Evolutionary conservation across 2,797 vertebrate species (phyloP).

Genomic region (Microcaecilia unicolor): DNA sequence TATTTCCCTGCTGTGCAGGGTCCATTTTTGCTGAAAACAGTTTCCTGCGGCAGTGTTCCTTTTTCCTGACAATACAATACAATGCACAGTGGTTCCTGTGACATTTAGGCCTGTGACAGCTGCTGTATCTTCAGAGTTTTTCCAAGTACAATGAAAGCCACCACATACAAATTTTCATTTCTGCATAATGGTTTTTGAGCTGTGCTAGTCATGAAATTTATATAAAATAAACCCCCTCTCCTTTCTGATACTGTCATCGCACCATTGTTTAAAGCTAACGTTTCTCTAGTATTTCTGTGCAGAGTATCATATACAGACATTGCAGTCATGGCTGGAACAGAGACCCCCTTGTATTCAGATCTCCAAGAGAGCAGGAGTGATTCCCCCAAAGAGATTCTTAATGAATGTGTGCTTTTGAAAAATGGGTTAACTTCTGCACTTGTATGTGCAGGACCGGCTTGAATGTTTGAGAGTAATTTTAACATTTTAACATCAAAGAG

Average conservation of each 20-base stretch:
- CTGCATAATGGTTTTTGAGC: conserved; percentile 8
- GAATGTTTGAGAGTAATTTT: too few relatives aligned
- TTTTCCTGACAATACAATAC: not conserved
- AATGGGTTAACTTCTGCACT: conserved; percentile 14
- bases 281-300: too few relatives aligned
- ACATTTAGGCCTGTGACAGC: not conserved
- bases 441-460: not conserved
- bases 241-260: conserved; percentile 9
- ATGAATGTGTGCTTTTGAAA: conserved; percentile 15
- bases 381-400: conserved; percentile 3
- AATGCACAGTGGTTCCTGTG: not conserved
- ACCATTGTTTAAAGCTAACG: not conserved
- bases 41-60: not conserved
- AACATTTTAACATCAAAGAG: too few relatives aligned
- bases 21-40: too few relatives aligned
- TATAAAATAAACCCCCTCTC: too few relatives aligned
- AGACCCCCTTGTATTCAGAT: not conserved
- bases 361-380: conserved; percentile 14
- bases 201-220: conserved; percentile 1
- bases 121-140: not conserved
- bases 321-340: too few relatives aligned
- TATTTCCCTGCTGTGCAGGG: too few relatives aligned
- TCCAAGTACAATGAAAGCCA: not conserved
- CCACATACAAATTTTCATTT: not conserved
- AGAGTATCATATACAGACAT: too few relatives aligned